Evolutionary conservation across 2,888 invertebrate genomes (phyloP).

Genomic region (Lymantria monacha): DNA sequence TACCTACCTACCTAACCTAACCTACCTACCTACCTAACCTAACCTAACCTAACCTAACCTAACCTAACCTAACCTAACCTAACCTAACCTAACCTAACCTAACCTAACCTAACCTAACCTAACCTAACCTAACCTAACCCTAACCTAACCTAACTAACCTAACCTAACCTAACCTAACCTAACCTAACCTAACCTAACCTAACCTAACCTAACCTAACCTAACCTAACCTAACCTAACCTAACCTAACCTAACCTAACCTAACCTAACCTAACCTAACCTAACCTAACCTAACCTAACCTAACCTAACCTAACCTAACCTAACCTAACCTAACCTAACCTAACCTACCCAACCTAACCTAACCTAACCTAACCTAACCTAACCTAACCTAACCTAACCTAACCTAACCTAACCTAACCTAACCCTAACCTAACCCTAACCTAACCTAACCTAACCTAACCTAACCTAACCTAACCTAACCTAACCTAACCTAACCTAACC

Average conservation of each 20-base stretch:
- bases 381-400: conserved; percentile 24
- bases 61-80: conserved; percentile 9
- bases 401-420: conserved; percentile 11
- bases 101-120: conserved; percentile 10
- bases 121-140: too few species aligned
- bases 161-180: conserved; percentile 24
- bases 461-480: conserved; percentile 11
- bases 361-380: too few species aligned
- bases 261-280: conserved; percentile 19
- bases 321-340: conserved; percentile 18
- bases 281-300: conserved; percentile 13
- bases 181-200: conserved; percentile 15
- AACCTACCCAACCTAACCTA: conserved; percentile 18
- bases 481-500: too few species aligned
- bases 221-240: conserved; percentile 11
- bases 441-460: conserved; percentile 13
- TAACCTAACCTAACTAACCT: too few species aligned
- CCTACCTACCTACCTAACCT: too few species aligned
- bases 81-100: conserved; percentile 24
- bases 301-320: conserved; percentile 26
- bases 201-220: conserved; percentile 12
- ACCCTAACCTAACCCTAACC: too few species aligned
- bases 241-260: too few species aligned
- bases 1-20: conserved; percentile 44
- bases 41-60: too few species aligned